phyloP scores from a whole-genome alignment of 2,888 invertebrate species.

The Cyclophora punctaria region DNA sequence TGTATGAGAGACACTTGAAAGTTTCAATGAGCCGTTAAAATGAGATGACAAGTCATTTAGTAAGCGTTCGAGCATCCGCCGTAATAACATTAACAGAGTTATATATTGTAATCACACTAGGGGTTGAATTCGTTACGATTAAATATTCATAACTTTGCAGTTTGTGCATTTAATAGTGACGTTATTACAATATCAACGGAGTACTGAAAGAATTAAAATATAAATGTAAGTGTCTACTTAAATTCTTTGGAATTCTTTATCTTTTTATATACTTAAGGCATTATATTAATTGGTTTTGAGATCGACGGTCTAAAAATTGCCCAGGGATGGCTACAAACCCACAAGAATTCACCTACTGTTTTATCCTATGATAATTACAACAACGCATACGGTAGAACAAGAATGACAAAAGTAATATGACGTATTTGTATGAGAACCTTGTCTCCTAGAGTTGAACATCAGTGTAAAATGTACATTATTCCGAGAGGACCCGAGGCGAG shows the following conservation, averaged over 20 bases:
- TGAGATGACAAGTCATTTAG: slow-evolving; percentile 31
- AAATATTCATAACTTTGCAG: too few relatives aligned
- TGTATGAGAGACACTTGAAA: slow-evolving; percentile 13
- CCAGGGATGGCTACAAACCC: too few relatives aligned
- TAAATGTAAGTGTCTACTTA: too few relatives aligned
- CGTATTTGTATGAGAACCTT: background rate
- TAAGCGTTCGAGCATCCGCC: slow-evolving; percentile 35
- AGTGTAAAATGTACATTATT: slow-evolving; percentile 7
- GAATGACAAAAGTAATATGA: background rate
- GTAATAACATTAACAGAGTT: slow-evolving; percentile 41
- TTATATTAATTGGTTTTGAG: too few relatives aligned
- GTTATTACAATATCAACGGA: too few relatives aligned
- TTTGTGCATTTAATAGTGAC: too few relatives aligned
- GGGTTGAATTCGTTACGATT: too few relatives aligned
- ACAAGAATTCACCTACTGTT: too few relatives aligned
- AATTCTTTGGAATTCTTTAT: too few relatives aligned
- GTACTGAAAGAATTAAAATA: too few relatives aligned
- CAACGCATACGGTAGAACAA: background rate
- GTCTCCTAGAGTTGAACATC: background rate
- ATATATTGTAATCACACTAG: slow-evolving; percentile 29
- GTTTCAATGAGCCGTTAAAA: slow-evolving; percentile 18
- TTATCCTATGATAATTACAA: background rate
- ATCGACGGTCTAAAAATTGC: too few relatives aligned
- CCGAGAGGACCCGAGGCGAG: slow-evolving; percentile 18
- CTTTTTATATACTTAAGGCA: too few relatives aligned